Evolutionary conservation across 2,113 vertebrate species (phyloP), one percentile per base, ranked within the genome.

Genomic region (Neoarius graeffei): DNA sequence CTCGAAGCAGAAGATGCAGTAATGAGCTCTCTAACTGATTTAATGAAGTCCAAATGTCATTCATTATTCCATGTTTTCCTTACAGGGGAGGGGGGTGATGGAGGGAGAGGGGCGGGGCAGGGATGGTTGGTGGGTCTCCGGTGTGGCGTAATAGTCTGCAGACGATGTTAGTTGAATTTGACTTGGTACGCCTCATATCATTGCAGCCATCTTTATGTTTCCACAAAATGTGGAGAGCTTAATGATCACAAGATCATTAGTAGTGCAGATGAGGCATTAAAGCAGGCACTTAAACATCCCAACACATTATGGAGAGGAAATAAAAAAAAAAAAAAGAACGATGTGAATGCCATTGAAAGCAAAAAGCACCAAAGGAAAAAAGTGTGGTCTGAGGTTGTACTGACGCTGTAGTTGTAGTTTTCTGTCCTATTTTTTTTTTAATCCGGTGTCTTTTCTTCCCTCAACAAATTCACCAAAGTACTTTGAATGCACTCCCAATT

Each of bases 11-110:
- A 27, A 85, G 54, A 82, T 66, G 87, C 89, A 88, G 90, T 90
- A 91, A 91, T 91, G 89, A 89, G 87, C 62, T 87, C 23, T 76
- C 86, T 91, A 89, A 92, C 89, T 90, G 86, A 91, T 89, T 93
- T 89, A 91, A 89, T 84, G 88, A 88, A 90, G 90, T 89, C 83
- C 88, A 90, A 90, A 89, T 90, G 86, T 88, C 87, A 89, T 73
- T 88, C 87, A 84, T 89, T 74, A 85, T 54, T 71, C 74, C 56
- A 35, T 82, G 84, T 81, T 80, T 86, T 88, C 83, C 56, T 86
- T 42, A 9, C 30, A 85, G 62, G 20, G 71, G 52, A 4, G 8
- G 14, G 60, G 79, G 54, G 35, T 20, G 56, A 57, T 42, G 35
- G 56, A 13, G 56, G 54, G 54, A 42, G 35, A 60, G 52, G 60